Evolutionary conservation across 2,888 invertebrate genomes (phyloP).

Genomic region (Ceraclea dissimilis): DNA sequence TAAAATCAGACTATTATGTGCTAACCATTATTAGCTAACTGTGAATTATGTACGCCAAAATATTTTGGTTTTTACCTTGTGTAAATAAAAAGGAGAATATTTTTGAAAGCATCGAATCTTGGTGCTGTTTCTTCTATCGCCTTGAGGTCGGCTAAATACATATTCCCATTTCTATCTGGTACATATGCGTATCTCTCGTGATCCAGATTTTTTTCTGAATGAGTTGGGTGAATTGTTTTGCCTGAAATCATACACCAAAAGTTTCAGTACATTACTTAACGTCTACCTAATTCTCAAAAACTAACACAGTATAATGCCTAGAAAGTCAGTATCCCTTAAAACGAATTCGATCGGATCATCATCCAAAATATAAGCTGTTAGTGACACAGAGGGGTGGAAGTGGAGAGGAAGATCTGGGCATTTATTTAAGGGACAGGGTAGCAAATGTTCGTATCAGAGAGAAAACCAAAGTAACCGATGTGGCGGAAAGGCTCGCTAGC

Average conservation of each 20-base stretch:
- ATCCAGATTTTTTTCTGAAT: conserved; percentile 8
- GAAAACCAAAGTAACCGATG: no score
- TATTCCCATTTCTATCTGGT: conserved; percentile 12
- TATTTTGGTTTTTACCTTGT: conserved; percentile 6
- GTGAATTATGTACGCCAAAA: not conserved
- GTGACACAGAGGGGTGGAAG: no score
- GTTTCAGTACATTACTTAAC: no score
- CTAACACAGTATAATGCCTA: no score
- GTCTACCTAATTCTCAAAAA: no score
- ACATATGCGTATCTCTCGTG: conserved; percentile 9
- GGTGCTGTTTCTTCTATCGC: not conserved
- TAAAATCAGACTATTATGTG: not conserved
- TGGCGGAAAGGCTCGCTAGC: no score
- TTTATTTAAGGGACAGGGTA: no score
- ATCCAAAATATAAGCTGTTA: no score
- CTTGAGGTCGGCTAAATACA: conserved; percentile 9
- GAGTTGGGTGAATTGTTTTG: not conserved
- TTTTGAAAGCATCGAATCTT: conserved; percentile 4
- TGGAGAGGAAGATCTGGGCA: no score
- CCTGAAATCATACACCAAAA: not conserved
- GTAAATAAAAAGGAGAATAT: conserved; percentile 7
- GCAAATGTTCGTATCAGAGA: no score
- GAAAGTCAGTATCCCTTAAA: no score
- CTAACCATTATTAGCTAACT: not conserved
- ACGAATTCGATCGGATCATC: no score